phyloP scores from a whole-genome alignment of 2,888 invertebrate genomes.

The Lasioglossum oenotherae region DNA sequence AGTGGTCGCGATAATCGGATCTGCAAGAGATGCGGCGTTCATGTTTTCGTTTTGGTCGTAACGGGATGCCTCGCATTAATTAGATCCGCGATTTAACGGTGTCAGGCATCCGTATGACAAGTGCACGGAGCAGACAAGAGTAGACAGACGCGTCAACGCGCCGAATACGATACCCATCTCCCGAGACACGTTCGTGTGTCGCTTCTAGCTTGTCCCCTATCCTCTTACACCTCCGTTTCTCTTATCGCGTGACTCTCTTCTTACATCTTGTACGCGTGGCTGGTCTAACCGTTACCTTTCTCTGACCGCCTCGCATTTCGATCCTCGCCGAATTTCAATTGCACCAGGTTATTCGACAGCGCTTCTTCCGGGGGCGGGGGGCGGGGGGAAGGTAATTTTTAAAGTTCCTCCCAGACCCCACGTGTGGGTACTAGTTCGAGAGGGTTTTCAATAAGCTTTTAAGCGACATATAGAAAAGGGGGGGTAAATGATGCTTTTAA shows the following conservation, averaged over 20 bases:
- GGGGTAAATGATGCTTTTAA: too few species aligned
- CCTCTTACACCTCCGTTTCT: constrained; percentile 66
- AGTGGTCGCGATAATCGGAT: constrained; percentile 3
- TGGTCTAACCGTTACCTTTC: constrained; percentile 21
- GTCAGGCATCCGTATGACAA: constrained; percentile 38
- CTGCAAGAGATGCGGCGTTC: background rate
- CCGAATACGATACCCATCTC: constrained; percentile 53
- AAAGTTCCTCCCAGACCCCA: too few species aligned
- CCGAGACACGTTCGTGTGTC: constrained; percentile 51
- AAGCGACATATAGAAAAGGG: too few species aligned
- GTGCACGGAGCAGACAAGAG: constrained; percentile 36
- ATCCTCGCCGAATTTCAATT: background rate
- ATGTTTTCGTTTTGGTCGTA: constrained; percentile 30
- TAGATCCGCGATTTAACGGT: constrained; percentile 56
- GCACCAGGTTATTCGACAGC: background rate
- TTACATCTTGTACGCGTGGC: constrained; percentile 47
- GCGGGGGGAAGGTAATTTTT: too few species aligned
- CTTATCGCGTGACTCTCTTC: constrained; percentile 58
- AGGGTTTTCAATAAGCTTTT: too few species aligned
- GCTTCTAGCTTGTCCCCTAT: constrained; percentile 63
- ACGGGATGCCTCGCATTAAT: constrained; percentile 48
- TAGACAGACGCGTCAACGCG: constrained; percentile 39
- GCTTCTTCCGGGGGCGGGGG: too few species aligned
- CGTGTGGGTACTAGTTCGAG: too few species aligned
- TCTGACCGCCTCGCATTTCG: background rate